Conservation (phyloP, 2,888 invertebrate species). For the Cheilosia scutellata region DNA sequence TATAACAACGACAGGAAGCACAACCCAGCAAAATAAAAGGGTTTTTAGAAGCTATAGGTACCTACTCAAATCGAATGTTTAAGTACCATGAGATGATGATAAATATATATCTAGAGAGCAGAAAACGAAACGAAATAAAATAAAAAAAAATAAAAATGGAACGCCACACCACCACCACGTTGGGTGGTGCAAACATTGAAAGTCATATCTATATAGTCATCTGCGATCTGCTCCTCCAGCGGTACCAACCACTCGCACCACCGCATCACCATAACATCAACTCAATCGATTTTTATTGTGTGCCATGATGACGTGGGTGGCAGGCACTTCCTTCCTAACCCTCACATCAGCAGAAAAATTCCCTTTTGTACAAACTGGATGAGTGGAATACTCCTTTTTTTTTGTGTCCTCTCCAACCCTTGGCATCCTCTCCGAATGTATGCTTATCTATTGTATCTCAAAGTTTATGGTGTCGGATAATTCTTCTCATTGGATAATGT, state of each 20-base stretch:
- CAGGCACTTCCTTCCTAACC: slow-evolving; percentile 17
- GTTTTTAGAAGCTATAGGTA: slow-evolving; percentile 47
- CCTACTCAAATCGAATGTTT: slow-evolving; percentile 68
- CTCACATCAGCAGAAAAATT: slow-evolving; percentile 43
- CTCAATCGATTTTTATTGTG: slow-evolving; percentile 74
- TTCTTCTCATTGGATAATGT: slow-evolving; percentile 68
- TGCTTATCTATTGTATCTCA: slow-evolving; percentile 54
- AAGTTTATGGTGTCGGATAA: slow-evolving; percentile 64
- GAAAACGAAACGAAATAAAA: slow-evolving; percentile 5
- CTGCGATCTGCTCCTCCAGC: no score
- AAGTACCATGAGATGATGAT: slow-evolving; percentile 71
- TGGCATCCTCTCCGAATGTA: slow-evolving; percentile 19
- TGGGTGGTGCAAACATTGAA: not conserved
- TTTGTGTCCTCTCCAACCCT: not conserved
- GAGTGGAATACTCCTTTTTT: slow-evolving; percentile 9
- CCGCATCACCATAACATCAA: slow-evolving; percentile 63
- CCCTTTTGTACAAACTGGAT: not conserved
- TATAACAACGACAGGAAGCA: slow-evolving; percentile 33
- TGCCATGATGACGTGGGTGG: slow-evolving; percentile 58
- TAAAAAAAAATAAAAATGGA: not conserved
- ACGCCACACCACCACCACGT: not conserved
- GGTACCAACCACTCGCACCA: slow-evolving; percentile 11
- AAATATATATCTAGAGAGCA: slow-evolving; percentile 17
- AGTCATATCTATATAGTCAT: slow-evolving; percentile 47
- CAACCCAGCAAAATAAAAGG: slow-evolving; percentile 62